Evolutionary conservation across 2,888 invertebrate genomes (phyloP).

Genomic region (Pheosia tremula): DNA sequence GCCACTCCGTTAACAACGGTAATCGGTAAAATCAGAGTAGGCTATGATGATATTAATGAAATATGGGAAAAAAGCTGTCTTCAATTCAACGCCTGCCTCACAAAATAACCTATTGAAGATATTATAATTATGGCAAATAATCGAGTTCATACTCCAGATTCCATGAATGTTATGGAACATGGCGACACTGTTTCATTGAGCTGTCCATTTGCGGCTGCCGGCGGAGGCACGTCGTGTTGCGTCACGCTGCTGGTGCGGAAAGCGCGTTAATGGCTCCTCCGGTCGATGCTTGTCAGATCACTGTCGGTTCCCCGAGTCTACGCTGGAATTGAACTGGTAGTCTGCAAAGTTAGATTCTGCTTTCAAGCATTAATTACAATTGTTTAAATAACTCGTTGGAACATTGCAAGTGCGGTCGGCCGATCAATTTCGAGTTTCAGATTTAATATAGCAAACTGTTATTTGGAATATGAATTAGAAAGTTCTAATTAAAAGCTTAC

Average conservation of each 20-base stretch:
- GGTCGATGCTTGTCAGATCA: constrained; percentile 72
- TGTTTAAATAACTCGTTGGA: neutral
- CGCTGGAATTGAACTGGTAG: neutral
- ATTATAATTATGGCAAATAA: neutral
- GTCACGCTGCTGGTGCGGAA: constrained; percentile 49
- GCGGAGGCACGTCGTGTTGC: constrained; percentile 39
- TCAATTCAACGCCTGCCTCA: too few species aligned
- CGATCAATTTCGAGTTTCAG: too few species aligned
- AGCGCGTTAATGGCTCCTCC: constrained; percentile 68
- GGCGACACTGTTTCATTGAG: constrained; percentile 54
- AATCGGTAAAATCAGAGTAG: too few species aligned
- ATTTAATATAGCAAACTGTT: too few species aligned
- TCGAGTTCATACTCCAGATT: neutral
- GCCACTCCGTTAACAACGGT: too few species aligned
- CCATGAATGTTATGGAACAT: neutral
- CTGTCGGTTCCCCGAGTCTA: constrained; percentile 48
- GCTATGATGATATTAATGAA: too few species aligned
- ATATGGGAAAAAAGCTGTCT: too few species aligned
- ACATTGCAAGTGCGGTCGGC: neutral
- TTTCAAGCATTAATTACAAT: neutral
- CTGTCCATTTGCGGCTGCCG: constrained; percentile 46
- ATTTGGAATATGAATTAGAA: too few species aligned
- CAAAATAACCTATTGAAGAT: neutral
- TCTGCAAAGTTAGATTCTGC: constrained; percentile 36
- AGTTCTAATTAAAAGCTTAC: too few species aligned